A percentile compares a stretch with the other conserved stretches of the same genome.
Evolutionary conservation across 2,797 vertebrate genomes (phyloP).

Genomic region (Coracias cyanogaster): DNA sequence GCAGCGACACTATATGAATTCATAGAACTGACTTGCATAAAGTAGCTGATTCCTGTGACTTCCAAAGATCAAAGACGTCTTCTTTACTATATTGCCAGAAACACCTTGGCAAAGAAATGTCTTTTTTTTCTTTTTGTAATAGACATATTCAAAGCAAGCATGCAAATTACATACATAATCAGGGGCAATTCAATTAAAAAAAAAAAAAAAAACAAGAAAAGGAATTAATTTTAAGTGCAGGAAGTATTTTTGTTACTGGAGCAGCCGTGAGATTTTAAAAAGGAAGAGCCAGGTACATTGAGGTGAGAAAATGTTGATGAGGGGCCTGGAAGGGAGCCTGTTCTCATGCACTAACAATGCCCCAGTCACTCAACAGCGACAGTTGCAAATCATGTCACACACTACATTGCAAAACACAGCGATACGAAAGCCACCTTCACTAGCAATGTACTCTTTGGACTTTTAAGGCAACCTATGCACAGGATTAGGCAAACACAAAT

Average conservation of each 20-base stretch:
- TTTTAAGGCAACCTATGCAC: neutral
- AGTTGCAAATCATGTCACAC: rapidly evolving
- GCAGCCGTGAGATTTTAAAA: neutral
- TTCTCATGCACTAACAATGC: neutral
- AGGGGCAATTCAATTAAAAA: neutral
- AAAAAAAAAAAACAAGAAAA: neutral
- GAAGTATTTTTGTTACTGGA: neutral
- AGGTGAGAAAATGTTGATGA: neutral
- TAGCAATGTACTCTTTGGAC: neutral
- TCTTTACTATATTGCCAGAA: neutral
- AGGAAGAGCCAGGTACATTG: neutral
- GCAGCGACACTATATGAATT: neutral
- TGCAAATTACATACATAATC: neutral
- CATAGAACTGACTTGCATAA: neutral
- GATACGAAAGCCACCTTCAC: neutral
- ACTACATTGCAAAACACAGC: neutral
- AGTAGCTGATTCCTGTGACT: neutral
- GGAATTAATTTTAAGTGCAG: neutral
- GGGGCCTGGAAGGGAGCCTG: neutral
- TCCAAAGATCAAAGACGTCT: neutral
- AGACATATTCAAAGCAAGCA: neutral
- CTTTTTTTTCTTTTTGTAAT: no score
- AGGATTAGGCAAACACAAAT: neutral
- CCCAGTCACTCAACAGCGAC: neutral
- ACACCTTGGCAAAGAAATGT: neutral